phyloP scores from a whole-genome alignment of 2,797 vertebrate genomes.

The Esox masquinongy region DNA sequence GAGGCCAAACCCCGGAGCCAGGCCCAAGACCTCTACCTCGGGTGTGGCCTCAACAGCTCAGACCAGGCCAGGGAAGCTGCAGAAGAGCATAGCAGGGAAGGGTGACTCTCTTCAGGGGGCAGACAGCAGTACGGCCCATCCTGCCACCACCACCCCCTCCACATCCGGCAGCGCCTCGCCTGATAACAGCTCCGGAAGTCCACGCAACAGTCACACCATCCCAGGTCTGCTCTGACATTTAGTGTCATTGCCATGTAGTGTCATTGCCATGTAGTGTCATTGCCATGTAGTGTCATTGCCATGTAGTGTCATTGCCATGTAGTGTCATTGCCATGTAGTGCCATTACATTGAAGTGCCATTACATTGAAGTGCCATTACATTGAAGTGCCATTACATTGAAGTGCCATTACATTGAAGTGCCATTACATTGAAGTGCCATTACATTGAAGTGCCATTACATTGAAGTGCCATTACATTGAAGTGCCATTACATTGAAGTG shows the following conservation, averaged over 20 bases:
- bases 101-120: constrained; percentile 66
- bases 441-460: too few relatives aligned
- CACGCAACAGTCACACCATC: constrained; percentile 58
- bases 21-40: constrained; percentile 82
- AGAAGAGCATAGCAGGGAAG: constrained; percentile 72
- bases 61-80: constrained; percentile 70
- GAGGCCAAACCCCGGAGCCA: constrained; percentile 78
- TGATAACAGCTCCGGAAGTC: constrained; percentile 70
- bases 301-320: too few relatives aligned
- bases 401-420: too few relatives aligned
- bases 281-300: too few relatives aligned
- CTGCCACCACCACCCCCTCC: constrained; percentile 56
- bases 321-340: too few relatives aligned
- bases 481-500: too few relatives aligned
- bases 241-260: not conserved
- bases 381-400: too few relatives aligned
- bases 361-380: too few relatives aligned
- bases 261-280: too few relatives aligned
- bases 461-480: too few relatives aligned
- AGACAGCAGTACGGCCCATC: constrained; percentile 58
- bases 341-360: too few relatives aligned
- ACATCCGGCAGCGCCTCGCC: constrained; percentile 72
- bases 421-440: too few relatives aligned
- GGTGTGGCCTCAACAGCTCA: constrained; percentile 63
- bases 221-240: constrained; percentile 59